Base-by-base conservation (phyloP, 1,140 invertebrate species). In the Ceratina australensis region DNA sequence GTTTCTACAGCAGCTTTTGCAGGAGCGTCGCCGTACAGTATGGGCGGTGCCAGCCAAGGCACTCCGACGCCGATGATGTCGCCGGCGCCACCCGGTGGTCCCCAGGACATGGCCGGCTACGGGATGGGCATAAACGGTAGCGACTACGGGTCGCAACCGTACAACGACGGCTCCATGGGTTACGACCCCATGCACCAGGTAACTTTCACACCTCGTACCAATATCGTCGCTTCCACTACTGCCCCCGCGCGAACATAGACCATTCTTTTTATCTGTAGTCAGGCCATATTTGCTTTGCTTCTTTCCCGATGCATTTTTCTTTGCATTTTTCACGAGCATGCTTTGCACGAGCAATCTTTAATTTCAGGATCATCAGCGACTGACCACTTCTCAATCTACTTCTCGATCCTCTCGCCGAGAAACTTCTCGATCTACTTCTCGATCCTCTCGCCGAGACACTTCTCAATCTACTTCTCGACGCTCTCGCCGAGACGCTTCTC, bases 11-110 rank as follows among this genome's bases (percentile, higher is more conserved):
- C 89, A 92, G 90, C 90, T 92, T 93, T 92, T 93, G 93, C 95
- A 94, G 96, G 96, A 90, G 97, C 97, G 79, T 98, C 97, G 78
- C 97, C 97, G 69, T 98, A 98, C 93, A 97, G 95, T 86, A 96
- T 97, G 95, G 96, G 96, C 82, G 94, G 95, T 80, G 95, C 95
- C 75, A 95, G 96, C 73, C 96, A 96, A 87, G 96, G 97, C 82
- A 97, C 97, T 67, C 96, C 97, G 68, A 98, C 96, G 85, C 97
- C 97, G 59, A 97, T 98, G 96, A 97, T 98, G 96, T 97, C 97
- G 74, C 97, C 97, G 81, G 97, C 97, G 87, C 97, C 97, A 54
- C 94, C 96, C 79, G 91, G 93, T 57, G 93, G 92, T 64, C 91
- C 92, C 2, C 96, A 97, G 91, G 97, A 98, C 91, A 96, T 96